Base-by-base conservation (phyloP, 2,888 invertebrate species). In the Elysia crispata region DNA sequence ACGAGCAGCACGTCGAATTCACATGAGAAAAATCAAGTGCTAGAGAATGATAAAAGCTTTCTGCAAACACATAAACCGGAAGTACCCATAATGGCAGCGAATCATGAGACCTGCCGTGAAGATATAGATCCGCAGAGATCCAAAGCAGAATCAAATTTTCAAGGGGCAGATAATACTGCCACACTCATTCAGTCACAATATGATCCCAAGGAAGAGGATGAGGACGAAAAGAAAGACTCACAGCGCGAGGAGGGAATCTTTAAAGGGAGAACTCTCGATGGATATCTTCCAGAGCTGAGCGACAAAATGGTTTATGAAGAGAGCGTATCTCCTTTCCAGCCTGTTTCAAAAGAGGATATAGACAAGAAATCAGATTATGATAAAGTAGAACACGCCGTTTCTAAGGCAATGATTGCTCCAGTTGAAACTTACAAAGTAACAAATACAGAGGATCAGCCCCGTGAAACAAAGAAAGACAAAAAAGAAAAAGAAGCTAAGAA, bases 271-370 rank as follows among this genome's bases (percentile, higher is more conserved):
- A 60, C 20, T 6, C n/a, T 23, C 20, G 41, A 33, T 33, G 69
- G 69, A 31, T 69, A 69, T 20, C 69, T 69, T 18, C 69, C 69
- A 15, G 33, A 69, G 11, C n/a, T 69, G 8, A 69, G 69, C 31
- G 33, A 23, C 13, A n/a, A 13, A 69, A 69, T 69, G 69, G 15
- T n/a, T 30, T 33, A 23, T 49, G 73, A 73, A 15, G 73, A 73
- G 31, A 73, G 73, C 23, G 73, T 73, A 25, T 30, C 25, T 8
- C 73, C 73, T 13, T 18, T 25, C 25, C 18, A 25, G 20, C 67
- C 31, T 25, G 67, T 5, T 3, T 18, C 23, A 25, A 31, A 31
- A 33, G 20, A 18, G 6, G 41, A 41, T 41, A 6, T 11, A 41
- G 41, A 3, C 5, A 41, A 41, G 3, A 41, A 41, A 41, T 6